Conservation (phyloP, 2,113 vertebrate species). For the Campylomormyrus tamandua region DNA sequence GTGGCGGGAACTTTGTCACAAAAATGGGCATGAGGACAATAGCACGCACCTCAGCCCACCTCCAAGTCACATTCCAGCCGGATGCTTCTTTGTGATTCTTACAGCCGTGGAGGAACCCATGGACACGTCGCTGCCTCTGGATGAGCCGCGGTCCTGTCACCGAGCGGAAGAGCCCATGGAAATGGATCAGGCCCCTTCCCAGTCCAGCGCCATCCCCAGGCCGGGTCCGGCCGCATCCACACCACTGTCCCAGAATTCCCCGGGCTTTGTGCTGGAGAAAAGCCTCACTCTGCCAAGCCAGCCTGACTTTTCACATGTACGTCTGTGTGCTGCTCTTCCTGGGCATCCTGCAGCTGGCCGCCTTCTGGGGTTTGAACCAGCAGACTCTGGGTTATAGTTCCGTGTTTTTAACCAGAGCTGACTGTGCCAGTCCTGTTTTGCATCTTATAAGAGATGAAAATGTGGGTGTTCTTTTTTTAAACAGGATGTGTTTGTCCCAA, state of each 20-base stretch:
- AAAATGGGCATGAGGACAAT: not conserved
- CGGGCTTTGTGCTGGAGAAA: slow-evolving; percentile 58
- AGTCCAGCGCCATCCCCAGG: slow-evolving; percentile 27
- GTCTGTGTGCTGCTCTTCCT: slow-evolving; percentile 29
- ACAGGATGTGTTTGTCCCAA: slow-evolving; percentile 85
- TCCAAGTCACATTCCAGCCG: not conserved
- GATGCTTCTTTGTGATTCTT: not conserved
- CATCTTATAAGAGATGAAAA: not conserved
- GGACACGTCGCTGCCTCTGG: slow-evolving; percentile 58
- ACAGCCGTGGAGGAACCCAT: slow-evolving; percentile 58
- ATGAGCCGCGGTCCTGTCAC: slow-evolving; percentile 31
- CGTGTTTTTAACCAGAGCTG: not conserved
- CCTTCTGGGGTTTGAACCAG: not conserved
- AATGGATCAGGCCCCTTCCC: slow-evolving; percentile 28
- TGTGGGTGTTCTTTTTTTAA: slow-evolving; percentile 8
- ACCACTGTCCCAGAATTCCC: slow-evolving; percentile 69
- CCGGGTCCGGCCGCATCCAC: slow-evolving; percentile 64
- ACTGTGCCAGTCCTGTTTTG: not conserved
- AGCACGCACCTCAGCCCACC: not conserved
- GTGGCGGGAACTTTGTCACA: not conserved
- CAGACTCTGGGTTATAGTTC: not conserved
- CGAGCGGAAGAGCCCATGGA: slow-evolving; percentile 51
- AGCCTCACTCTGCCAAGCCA: slow-evolving; percentile 72
- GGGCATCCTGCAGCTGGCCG: not conserved
- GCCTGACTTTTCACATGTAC: slow-evolving; percentile 88